Conservation (phyloP, 2,113 vertebrate genomes). For the Chlorocebus sabaeus region DNA sequence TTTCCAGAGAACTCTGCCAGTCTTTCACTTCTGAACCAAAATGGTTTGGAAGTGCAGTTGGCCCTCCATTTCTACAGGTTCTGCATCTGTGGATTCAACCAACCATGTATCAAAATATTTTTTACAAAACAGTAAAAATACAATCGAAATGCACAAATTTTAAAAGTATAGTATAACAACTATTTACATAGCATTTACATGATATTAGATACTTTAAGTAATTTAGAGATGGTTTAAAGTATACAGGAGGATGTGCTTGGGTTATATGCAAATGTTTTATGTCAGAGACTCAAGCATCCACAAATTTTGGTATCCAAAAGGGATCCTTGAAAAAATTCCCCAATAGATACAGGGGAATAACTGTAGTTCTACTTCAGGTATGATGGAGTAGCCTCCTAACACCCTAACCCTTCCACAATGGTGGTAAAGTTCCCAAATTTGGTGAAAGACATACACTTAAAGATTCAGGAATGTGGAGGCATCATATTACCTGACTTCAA, state of each 20-base stretch:
- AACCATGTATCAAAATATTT: background rate
- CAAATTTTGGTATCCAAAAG: background rate
- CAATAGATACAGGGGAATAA: background rate
- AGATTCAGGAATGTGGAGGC: background rate
- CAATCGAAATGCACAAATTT: background rate
- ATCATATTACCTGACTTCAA: too few relatives aligned
- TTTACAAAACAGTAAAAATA: background rate
- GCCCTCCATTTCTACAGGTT: background rate
- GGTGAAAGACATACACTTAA: background rate
- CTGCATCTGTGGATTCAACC: background rate
- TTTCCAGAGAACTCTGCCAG: background rate
- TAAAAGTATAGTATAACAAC: background rate
- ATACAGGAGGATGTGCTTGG: background rate
- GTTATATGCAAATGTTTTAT: background rate
- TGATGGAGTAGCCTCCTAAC: background rate
- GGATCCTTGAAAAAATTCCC: background rate
- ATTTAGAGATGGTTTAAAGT: background rate
- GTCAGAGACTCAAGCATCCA: background rate
- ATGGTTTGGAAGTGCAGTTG: background rate
- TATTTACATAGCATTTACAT: background rate
- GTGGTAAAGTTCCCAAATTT: background rate
- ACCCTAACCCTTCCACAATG: background rate
- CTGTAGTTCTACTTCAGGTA: background rate
- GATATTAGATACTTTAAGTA: background rate
- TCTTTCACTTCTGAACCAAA: background rate